Base-by-base conservation (phyloP, 2,797 vertebrate genomes). In the Bradypodion ventrale region DNA sequence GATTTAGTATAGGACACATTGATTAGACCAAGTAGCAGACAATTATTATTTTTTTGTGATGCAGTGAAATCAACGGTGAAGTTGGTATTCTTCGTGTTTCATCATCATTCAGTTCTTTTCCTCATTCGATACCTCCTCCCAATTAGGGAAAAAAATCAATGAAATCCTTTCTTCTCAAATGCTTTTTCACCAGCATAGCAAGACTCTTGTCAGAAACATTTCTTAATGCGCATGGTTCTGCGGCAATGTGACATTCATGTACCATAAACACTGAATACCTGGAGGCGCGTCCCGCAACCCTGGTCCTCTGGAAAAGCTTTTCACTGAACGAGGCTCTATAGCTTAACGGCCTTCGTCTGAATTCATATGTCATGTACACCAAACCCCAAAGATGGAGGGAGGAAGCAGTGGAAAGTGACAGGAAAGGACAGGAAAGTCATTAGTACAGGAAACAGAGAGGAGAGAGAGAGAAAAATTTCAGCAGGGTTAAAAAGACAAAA, bases 221-320 rank as follows among this genome's bases (percentile, higher is more conserved):
- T n/a, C 76, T 78, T 7, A 6, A 2, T 60, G 5, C 49, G 42
- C 29, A 65, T 68, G 16, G 5, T 35, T 29, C 52, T 78, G 29
- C 27, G 78, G 62, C 77, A 0, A 60, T 77, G 75, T 80, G 62
- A 68, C 85, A 83, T 40, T 89, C 90, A 89, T 77, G 86, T 72
- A 87, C 89, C 62, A 90, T 80, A 87, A 93, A 90, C 85, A 75
- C 88, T 85, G 84, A 89, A 95, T 95, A 95, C 95, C 95, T 95
- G 91, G 94, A 95, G 87, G 93, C 93, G 88, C 97, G 96, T 91
- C 98, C 97, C 49, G 97, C 96, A 16, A 97, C 97, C 95, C 97
- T 97, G 86, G 97, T 97, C 90, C 97, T 96, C 94, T 98, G 98
- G 93, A 99, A 98, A 70, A 98, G 97, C 94, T 97, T 99, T 95